Conservation (phyloP, 2,797 vertebrate species). For the Hylomyscus alleni region DNA sequence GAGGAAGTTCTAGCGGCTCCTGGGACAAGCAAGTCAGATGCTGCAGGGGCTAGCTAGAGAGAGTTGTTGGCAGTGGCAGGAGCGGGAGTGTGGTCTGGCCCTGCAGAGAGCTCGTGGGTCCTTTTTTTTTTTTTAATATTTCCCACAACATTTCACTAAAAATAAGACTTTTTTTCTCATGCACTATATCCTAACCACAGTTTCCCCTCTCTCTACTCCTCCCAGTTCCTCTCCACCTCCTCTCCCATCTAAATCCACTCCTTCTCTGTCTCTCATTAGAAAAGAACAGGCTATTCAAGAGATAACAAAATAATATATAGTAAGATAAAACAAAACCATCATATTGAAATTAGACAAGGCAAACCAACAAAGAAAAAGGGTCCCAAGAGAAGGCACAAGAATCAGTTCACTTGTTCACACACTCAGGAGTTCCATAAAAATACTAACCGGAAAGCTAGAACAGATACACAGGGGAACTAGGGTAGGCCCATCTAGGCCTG, state of each 20-base stretch:
- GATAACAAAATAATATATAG: not conserved
- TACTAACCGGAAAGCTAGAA: not conserved
- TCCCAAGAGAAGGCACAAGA: not conserved
- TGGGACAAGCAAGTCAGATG: no score
- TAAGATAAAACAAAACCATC: not conserved
- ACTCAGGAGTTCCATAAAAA: not conserved
- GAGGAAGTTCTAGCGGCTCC: no score
- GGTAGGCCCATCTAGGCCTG: not conserved
- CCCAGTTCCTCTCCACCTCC: not conserved
- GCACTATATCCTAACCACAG: not conserved
- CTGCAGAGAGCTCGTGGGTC: no score
- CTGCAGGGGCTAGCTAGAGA: no score
- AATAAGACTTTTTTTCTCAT: not conserved
- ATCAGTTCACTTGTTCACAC: not conserved
- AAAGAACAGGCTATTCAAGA: not conserved
- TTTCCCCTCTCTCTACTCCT: not conserved
- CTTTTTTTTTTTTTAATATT: no score
- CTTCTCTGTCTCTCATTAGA: not conserved
- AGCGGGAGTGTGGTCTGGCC: no score
- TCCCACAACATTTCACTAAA: not conserved
- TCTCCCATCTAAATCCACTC: not conserved
- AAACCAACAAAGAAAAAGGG: not conserved
- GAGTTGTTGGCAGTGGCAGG: no score
- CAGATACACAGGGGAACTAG: not conserved
- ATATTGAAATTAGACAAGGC: not conserved